phyloP scores from a whole-genome alignment of 2,113 vertebrate genomes.

The Gadus macrocephalus region DNA sequence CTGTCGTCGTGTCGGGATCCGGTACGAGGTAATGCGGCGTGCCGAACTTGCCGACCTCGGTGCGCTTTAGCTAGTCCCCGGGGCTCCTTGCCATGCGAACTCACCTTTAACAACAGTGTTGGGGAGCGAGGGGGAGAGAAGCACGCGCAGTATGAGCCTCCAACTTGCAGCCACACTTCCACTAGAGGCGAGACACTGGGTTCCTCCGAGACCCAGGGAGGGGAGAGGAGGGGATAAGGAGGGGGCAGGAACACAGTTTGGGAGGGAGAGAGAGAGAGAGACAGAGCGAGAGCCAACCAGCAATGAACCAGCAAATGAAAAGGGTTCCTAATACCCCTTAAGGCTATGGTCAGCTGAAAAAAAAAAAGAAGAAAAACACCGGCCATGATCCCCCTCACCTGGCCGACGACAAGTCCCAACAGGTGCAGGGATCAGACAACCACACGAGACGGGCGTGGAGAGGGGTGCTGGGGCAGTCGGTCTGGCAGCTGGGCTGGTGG shows the following conservation, averaged over 20 bases:
- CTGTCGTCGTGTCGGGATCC: background rate
- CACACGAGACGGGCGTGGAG: background rate
- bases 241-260: slow-evolving; percentile 9
- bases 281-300: slow-evolving; percentile 42
- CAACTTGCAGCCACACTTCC: slow-evolving; percentile 38
- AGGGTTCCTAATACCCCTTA: slow-evolving; percentile 49
- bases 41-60: no score
- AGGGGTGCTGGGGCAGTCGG: slow-evolving; percentile 1
- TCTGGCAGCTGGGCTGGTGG: background rate
- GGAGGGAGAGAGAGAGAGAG: slow-evolving; percentile 11
- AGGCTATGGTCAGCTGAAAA: slow-evolving; percentile 58
- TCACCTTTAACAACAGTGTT: background rate
- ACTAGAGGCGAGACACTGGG: slow-evolving; percentile 25
- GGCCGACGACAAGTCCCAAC: slow-evolving; percentile 58
- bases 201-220: slow-evolving; percentile 52
- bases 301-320: slow-evolving; percentile 50
- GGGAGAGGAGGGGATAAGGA: slow-evolving; percentile 35
- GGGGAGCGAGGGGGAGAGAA: no score
- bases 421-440: slow-evolving; percentile 50
- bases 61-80: background rate
- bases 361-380: slow-evolving; percentile 40
- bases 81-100: background rate
- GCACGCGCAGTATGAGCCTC: slow-evolving; percentile 13
- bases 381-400: slow-evolving; percentile 52
- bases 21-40: background rate